Base-by-base conservation (phyloP, 2,797 vertebrate species). In the Crenichthys baileyi region DNA sequence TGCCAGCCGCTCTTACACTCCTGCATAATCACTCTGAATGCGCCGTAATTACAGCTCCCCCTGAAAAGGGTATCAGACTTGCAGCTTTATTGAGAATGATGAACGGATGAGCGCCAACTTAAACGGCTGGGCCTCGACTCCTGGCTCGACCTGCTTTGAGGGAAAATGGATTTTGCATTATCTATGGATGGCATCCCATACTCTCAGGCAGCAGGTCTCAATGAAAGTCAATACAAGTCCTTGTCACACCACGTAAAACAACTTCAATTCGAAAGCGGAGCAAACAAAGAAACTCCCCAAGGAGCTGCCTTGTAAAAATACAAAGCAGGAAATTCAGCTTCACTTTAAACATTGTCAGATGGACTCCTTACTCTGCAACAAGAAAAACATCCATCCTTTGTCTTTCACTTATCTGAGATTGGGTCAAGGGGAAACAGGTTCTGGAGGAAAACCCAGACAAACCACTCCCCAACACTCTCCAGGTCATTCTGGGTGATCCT, bases 31-130 rank as follows among this genome's bases (percentile, higher is more conserved):
- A 76, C 75, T 73, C 75, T 56, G 81, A 91, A 92, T 85, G 79
- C 72, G 56, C 87, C 80, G 76, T 92, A 91, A 94, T 94, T 92
- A 92, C 86, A 85, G 67, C 53, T 84, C 71, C 68, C 70, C 44
- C 78, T 76, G 71, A 81, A 89, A 88, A 82, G 78, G 70, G 39
- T 85, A 84, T 82, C 20, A 75, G 87, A 89, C 63, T 13, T 77
- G n/a, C 3, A 7, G 74, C 84, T 87, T 88, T 81, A 87, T 84
- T 84, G 79, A 85, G 84, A 88, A 87, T 46, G 84, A 90, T 85
- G 90, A 89, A 79, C 76, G n/a, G 24, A 73, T 36, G 82, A 76
- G 61, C 80, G 31, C 76, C 1, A 79, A 81, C 78, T 90, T 78
- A 80, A 90, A 86, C 85, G 76, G 80, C 77, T 31, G 0, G 76